Conservation (phyloP, 1,140 invertebrate genomes). For the Drosophila pandora region DNA sequence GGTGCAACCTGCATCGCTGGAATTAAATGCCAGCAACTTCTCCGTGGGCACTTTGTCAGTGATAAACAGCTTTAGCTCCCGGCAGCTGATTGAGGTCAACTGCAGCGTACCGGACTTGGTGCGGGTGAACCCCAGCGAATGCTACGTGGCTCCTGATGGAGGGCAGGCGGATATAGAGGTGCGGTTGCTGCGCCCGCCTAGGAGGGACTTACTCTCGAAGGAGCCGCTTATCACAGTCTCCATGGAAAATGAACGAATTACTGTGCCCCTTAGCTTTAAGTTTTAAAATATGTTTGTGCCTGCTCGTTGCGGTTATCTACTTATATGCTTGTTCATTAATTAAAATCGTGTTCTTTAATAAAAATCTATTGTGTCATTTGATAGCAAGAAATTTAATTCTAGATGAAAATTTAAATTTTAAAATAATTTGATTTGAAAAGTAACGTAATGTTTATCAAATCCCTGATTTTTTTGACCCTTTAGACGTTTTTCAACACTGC, state of each 20-base stretch:
- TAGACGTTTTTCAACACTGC: neutral
- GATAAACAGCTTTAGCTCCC: constrained; percentile 59
- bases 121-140: constrained; percentile 58
- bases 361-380: neutral
- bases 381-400: neutral
- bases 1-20: constrained; percentile 51
- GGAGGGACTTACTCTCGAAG: constrained; percentile 23
- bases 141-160: constrained; percentile 70
- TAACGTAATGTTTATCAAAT: neutral
- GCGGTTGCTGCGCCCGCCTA: constrained; percentile 26
- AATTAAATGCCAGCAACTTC: constrained; percentile 19
- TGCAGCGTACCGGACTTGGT: constrained; percentile 60
- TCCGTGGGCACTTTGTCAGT: constrained; percentile 40
- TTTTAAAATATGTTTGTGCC: constrained; percentile 36
- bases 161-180: constrained; percentile 64
- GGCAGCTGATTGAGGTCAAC: constrained; percentile 71
- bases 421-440: neutral
- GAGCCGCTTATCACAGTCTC: constrained; percentile 52
- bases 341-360: neutral
- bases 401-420: neutral
- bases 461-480: neutral
- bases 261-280: constrained; percentile 67
- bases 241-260: constrained; percentile 76
- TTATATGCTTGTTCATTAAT: constrained; percentile 1
- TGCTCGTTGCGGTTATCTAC: constrained; percentile 1